Evolutionary conservation across 1,140 invertebrate genomes (phyloP).

Genomic region (Zaprionus camerounensis): DNA sequence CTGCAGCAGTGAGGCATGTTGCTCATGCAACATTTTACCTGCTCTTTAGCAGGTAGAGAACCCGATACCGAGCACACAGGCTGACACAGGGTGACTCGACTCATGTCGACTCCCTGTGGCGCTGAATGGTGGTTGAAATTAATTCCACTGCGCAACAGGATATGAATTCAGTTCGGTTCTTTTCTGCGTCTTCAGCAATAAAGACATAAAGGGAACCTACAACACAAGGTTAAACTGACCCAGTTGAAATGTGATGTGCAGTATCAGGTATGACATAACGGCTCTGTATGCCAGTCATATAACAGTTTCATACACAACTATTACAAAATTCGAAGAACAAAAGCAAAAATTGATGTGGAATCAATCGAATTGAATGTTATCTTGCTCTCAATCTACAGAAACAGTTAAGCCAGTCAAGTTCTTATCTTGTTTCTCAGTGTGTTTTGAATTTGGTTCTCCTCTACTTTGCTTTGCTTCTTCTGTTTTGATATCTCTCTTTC

Average conservation of each 20-base stretch:
- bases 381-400: neutral
- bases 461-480: neutral
- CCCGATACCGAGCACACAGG: neutral
- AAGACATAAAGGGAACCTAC: slow-evolving; percentile 59
- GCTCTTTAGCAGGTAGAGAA: slow-evolving; percentile 34
- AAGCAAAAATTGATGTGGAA: neutral
- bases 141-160: slow-evolving; percentile 75
- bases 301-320: neutral
- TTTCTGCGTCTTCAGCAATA: slow-evolving; percentile 42
- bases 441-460: neutral
- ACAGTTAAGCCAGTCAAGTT: neutral
- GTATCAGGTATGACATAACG: neutral
- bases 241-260: slow-evolving; percentile 3
- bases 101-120: slow-evolving; percentile 61
- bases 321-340: neutral
- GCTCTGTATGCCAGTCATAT: neutral
- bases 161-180: slow-evolving; percentile 36
- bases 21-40: slow-evolving; percentile 29
- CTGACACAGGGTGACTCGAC: slow-evolving; percentile 40
- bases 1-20: neutral
- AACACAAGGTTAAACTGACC: neutral
- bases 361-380: neutral
- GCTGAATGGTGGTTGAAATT: slow-evolving; percentile 69
- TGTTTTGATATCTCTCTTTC: neutral
- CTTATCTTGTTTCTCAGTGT: neutral